Evolutionary conservation across 2,113 vertebrate species (phyloP).

Genomic region (Scytalopus superciliaris): DNA sequence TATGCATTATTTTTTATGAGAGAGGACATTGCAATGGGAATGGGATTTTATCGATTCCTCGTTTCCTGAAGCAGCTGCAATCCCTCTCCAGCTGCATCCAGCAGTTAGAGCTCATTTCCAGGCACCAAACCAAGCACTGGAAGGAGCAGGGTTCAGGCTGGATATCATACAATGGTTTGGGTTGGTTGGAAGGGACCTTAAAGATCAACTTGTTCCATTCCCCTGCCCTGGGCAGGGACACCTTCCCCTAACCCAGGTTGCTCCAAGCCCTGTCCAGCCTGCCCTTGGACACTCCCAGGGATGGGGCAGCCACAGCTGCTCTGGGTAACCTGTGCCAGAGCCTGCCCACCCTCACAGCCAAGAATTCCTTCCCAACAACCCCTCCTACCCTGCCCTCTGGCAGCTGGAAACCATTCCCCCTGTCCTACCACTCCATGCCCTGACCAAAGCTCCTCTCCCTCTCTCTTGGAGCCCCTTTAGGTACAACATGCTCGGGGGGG

Average conservation of each 20-base stretch:
- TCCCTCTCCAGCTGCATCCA: background rate
- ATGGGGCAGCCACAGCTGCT: background rate
- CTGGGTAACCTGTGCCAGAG: background rate
- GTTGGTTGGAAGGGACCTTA: background rate
- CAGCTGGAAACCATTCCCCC: background rate
- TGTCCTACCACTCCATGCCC: background rate
- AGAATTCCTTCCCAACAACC: background rate
- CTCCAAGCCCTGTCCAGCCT: accelerated
- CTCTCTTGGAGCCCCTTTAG: background rate
- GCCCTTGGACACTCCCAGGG: background rate
- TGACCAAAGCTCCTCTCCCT: background rate
- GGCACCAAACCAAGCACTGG: background rate
- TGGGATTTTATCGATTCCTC: background rate
- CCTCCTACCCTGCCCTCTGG: background rate
- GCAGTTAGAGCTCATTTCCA: background rate
- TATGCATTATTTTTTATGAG: background rate
- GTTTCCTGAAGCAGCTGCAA: background rate
- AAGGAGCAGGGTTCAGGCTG: background rate
- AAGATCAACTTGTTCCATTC: background rate
- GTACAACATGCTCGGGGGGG: background rate
- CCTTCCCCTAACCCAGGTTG: accelerated
- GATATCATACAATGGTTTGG: background rate
- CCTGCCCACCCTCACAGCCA: background rate
- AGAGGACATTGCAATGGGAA: background rate
- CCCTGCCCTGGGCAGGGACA: background rate